Conservation (phyloP, 2,888 invertebrate genomes). For the Suillia variegata region DNA sequence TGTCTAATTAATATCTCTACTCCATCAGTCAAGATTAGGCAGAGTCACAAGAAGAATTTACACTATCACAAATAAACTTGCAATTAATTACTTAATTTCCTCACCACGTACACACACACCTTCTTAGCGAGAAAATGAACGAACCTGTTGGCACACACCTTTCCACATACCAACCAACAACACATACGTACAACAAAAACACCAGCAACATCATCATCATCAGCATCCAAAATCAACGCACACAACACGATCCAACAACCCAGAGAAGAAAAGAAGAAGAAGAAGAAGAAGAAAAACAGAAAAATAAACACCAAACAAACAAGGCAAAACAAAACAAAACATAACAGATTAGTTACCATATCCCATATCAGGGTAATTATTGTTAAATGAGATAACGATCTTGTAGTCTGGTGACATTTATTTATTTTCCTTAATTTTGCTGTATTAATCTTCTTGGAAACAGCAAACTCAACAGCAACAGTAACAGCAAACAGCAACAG, state of each 20-base stretch:
- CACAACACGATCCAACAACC: constrained; percentile 8
- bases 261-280: constrained; percentile 11
- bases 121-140: no score
- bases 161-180: constrained; percentile 18
- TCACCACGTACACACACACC: constrained; percentile 22
- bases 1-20: no score
- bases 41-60: no score
- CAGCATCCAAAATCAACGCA: neutral
- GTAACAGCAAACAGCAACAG: constrained; percentile 23
- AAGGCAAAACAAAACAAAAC: constrained; percentile 28
- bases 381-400: constrained; percentile 63
- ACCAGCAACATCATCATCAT: constrained; percentile 7
- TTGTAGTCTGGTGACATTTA: constrained; percentile 62
- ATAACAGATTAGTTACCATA: constrained; percentile 60
- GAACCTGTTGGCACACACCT: constrained; percentile 34
- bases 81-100: constrained; percentile 37
- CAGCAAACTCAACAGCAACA: constrained; percentile 29
- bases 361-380: constrained; percentile 63
- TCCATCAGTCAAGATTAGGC: no score
- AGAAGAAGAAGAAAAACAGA: neutral
- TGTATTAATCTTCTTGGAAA: constrained; percentile 62
- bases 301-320: constrained; percentile 13
- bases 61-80: no score
- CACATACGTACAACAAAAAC: constrained; percentile 9
- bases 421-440: constrained; percentile 62